These are phyloP conservation scores for Penelope pileata DNA, from an alignment of 2,113 vertebrate genomes.

Conservation along the genomic window DNA sequence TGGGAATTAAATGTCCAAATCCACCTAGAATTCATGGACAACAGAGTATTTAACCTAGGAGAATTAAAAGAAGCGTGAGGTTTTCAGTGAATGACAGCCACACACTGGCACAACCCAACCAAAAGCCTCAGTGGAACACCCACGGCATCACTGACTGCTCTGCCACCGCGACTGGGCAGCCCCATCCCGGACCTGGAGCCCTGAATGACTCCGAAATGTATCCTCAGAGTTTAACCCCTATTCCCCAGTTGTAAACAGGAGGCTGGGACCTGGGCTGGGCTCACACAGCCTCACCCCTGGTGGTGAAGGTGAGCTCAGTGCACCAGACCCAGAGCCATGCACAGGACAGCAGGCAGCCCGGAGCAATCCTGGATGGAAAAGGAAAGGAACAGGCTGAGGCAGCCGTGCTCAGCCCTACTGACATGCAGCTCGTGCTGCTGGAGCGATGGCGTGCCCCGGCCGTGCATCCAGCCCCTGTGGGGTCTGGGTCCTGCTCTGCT, in stretches of 20 bases:
- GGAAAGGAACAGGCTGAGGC: neutral
- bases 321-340: too few species aligned
- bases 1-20: neutral
- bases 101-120: accelerated
- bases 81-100: too few species aligned
- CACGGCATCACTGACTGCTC: neutral
- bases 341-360: neutral
- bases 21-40: neutral
- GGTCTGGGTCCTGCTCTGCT: neutral
- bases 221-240: neutral
- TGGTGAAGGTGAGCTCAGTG: accelerated
- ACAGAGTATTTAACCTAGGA: neutral
- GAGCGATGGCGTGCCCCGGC: accelerated
- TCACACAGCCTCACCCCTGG: neutral
- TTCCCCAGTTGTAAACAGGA: too few species aligned
- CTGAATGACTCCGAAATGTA: neutral
- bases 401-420: accelerated
- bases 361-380: neutral
- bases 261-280: neutral
- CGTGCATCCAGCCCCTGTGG: neutral
- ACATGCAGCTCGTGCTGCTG: accelerated
- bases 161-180: accelerated
- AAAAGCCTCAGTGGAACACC: accelerated
- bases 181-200: neutral
- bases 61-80: too few species aligned